Percentiles rank a stretch among this genome's conserved stretches.
Conservation (phyloP, 1,140 invertebrate species). For the Kradibia gibbosae region DNA sequence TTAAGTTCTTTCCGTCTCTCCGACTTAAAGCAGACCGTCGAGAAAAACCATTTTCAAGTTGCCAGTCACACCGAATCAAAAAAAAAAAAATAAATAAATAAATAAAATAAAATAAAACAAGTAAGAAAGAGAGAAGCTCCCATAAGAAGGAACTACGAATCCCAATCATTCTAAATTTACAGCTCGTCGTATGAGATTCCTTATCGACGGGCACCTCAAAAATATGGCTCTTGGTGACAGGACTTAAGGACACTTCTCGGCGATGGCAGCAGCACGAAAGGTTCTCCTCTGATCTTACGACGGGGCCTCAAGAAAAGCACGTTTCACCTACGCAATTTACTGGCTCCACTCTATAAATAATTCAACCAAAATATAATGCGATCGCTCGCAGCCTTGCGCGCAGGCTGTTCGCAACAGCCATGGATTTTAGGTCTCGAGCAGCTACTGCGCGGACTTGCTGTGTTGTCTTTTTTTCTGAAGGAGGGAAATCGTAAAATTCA, state of each 20-base stretch:
- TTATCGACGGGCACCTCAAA: slow-evolving; percentile 15
- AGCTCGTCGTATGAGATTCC: slow-evolving; percentile 12
- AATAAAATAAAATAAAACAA: not conserved
- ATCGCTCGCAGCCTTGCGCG: slow-evolving; percentile 30
- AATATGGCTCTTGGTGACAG: not conserved
- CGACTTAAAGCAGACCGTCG: not conserved
- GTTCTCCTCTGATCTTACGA: slow-evolving; percentile 18
- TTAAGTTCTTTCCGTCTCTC: not conserved
- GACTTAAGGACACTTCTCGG: slow-evolving; percentile 14
- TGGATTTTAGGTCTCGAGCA: slow-evolving; percentile 47
- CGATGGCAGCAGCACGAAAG: slow-evolving; percentile 4
- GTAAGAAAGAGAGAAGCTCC: too few species aligned
- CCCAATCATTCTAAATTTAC: slow-evolving; percentile 38
- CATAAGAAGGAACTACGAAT: slow-evolving; percentile 5
- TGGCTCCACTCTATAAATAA: slow-evolving; percentile 60
- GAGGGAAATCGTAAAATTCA: slow-evolving; percentile 43
- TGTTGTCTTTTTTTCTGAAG: slow-evolving; percentile 28
- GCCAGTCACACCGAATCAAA: not conserved
- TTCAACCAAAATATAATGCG: slow-evolving; percentile 62
- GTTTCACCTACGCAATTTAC: slow-evolving; percentile 39
- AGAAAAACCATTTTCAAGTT: slow-evolving; percentile 25
- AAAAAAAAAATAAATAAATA: slow-evolving; percentile 6
- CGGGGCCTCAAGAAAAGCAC: slow-evolving; percentile 43
- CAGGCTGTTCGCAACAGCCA: slow-evolving; percentile 16
- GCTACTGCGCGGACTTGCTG: not conserved